Percentiles rank a stretch among this genome's conserved stretches.
Conservation (phyloP, 2,888 invertebrate species). For the Nomada ruficornis region DNA sequence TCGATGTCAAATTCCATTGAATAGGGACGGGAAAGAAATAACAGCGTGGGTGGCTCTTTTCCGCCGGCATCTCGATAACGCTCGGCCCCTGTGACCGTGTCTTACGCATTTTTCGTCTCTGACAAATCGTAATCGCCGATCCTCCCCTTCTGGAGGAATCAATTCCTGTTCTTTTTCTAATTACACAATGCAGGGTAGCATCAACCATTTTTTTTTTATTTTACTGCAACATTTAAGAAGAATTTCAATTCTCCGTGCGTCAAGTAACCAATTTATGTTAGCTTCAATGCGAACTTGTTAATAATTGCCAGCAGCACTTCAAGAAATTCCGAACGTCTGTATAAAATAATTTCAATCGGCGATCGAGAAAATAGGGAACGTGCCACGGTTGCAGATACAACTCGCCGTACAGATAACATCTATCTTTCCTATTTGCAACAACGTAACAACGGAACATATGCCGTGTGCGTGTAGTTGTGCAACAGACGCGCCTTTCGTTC, state of each 20-base stretch:
- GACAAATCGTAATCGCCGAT: slow-evolving; percentile 56
- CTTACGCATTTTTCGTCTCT: slow-evolving; percentile 50
- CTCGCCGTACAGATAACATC: neutral
- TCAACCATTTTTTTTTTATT: too few relatives aligned
- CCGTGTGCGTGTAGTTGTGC: neutral
- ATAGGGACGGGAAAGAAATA: slow-evolving; percentile 47
- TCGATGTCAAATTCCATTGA: slow-evolving; percentile 51
- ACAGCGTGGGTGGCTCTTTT: slow-evolving; percentile 59
- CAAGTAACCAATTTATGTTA: too few relatives aligned
- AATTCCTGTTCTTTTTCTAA: slow-evolving; percentile 21
- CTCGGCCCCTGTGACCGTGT: slow-evolving; percentile 30
- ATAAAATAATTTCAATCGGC: neutral
- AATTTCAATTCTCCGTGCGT: too few relatives aligned
- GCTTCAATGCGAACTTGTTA: too few relatives aligned
- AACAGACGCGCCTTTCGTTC: slow-evolving; percentile 5
- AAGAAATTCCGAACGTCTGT: neutral
- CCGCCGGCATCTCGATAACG: slow-evolving; percentile 58
- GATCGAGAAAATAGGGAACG: too few relatives aligned
- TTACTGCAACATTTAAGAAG: neutral
- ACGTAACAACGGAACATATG: neutral
- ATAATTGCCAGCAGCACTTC: too few relatives aligned
- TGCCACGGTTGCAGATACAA: neutral
- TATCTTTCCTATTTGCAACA: slow-evolving; percentile 18
- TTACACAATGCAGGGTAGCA: slow-evolving; percentile 22
- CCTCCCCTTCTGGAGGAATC: slow-evolving; percentile 27